These are phyloP conservation scores for Nyctereutes procyonoides DNA, from an alignment of 2,113 vertebrate genomes.

Conservation along the genomic window DNA sequence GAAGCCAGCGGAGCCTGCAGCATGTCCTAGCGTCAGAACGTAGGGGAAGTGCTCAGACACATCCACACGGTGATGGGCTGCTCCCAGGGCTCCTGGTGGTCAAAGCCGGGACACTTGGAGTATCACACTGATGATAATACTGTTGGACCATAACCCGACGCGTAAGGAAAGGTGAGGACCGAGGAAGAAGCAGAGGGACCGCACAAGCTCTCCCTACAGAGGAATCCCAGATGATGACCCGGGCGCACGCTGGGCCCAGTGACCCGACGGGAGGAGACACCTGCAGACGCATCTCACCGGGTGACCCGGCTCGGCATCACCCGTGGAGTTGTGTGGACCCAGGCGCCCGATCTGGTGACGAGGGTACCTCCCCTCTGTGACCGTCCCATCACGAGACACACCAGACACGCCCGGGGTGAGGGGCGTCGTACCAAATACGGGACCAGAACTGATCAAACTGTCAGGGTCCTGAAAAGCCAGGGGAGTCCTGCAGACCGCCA, in stretches of 20 bases:
- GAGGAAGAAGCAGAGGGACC: not conserved
- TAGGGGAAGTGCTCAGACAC: not conserved
- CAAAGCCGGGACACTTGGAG: not conserved
- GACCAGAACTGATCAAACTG: not conserved
- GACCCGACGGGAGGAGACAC: not conserved
- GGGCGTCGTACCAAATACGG: not conserved
- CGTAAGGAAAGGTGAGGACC: not conserved
- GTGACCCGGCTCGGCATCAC: not conserved
- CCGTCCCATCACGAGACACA: not conserved
- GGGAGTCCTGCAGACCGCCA: not conserved
- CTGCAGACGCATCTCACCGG: not conserved
- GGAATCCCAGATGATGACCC: not conserved
- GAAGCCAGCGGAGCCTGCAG: not conserved
- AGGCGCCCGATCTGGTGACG: not conserved
- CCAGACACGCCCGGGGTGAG: not conserved
- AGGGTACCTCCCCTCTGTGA: not conserved
- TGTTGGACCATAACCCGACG: not conserved
- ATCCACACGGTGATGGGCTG: not conserved
- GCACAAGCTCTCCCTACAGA: accelerated
- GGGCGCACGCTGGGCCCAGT: not conserved
- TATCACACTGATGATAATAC: not conserved
- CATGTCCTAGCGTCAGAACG: not conserved
- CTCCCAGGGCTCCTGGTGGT: not conserved
- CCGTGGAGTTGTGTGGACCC: not conserved
- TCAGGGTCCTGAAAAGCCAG: not conserved